These are phyloP conservation scores for Lota lota DNA, from an alignment of 2,113 vertebrate species.

Conservation along the genomic window DNA sequence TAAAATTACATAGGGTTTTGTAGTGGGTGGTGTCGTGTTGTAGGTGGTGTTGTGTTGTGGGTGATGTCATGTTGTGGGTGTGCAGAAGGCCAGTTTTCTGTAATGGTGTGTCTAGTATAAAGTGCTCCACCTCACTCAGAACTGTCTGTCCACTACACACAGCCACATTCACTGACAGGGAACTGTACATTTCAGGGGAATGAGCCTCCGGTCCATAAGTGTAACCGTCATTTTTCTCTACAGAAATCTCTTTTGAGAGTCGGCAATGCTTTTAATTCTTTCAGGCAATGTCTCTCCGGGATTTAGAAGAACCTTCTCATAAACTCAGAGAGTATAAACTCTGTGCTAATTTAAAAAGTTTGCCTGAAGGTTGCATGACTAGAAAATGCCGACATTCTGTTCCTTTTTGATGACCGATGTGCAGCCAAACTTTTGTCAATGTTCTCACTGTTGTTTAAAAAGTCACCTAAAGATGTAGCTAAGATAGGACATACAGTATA, in stretches of 20 bases:
- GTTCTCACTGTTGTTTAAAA: constrained; percentile 28
- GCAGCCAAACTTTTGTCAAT: constrained; percentile 55
- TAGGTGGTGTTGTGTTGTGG: not conserved
- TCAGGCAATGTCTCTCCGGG: constrained; percentile 2
- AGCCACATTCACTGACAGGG: no score
- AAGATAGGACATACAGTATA: constrained; percentile 34
- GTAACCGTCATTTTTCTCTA: no score
- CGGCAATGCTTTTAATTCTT: constrained; percentile 8
- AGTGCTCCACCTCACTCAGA: no score
- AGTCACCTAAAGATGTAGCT: constrained; percentile 20
- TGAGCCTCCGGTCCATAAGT: no score
- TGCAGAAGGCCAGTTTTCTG: constrained; percentile 9
- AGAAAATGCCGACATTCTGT: constrained; percentile 54
- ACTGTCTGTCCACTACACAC: no score
- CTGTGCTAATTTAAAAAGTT: constrained; percentile 40
- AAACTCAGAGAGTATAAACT: constrained; percentile 36
- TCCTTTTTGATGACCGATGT: constrained; percentile 37
- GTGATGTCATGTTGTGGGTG: not conserved
- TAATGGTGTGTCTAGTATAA: no score
- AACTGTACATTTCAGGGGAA: no score
- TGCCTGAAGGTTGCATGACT: constrained; percentile 29
- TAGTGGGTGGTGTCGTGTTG: constrained; percentile 5
- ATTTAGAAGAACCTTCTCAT: constrained; percentile 26
- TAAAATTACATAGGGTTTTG: not conserved
- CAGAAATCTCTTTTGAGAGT: not conserved